Percentiles rank a stretch among this genome's conserved stretches.
These are phyloP conservation scores for Drosophila diplacantha DNA, from an alignment of 2,888 invertebrate genomes.

Conservation along the genomic window DNA sequence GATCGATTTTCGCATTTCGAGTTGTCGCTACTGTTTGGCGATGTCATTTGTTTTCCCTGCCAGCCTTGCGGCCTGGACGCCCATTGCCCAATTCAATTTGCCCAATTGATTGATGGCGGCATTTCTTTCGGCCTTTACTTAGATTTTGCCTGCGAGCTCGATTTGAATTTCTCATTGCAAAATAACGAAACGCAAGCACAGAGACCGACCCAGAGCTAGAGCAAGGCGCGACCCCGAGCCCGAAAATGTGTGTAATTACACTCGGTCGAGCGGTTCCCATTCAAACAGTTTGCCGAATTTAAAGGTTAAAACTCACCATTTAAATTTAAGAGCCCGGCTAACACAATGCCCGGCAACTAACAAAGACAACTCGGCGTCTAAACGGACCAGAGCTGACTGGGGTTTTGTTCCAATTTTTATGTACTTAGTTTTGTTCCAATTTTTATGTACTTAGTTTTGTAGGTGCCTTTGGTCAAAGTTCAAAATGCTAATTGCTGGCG, in stretches of 20 bases:
- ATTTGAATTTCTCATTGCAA: conserved; percentile 22
- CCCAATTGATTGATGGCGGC: conserved; percentile 44
- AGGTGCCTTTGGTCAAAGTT: conserved; percentile 49
- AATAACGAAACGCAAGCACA: conserved; percentile 18
- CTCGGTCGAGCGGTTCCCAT: conserved; percentile 33
- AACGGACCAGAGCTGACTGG: conserved; percentile 39
- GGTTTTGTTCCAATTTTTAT: conserved; percentile 62
- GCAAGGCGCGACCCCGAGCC: background rate
- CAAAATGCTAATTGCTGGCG: conserved; percentile 51
- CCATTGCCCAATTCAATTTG: conserved; percentile 43
- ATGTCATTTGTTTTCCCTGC: conserved; percentile 48
- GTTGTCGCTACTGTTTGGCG: conserved; percentile 60
- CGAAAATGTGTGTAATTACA: conserved; percentile 30
- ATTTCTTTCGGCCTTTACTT: conserved; percentile 48
- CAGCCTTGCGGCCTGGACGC: conserved; percentile 4
- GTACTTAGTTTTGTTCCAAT: conserved; percentile 49
- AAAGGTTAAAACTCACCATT: conserved; percentile 67
- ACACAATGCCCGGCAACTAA: conserved; percentile 36
- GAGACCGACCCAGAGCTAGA: background rate
- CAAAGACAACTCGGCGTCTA: conserved; percentile 29
- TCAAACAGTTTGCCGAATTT: conserved; percentile 53
- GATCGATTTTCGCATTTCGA: conserved; percentile 27
- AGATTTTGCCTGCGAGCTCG: conserved; percentile 14
- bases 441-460: conserved; percentile 35
- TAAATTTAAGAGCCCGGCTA: conserved; percentile 59